Evolutionary conservation across 2,888 invertebrate species (phyloP).

Genomic region (Cinara cedri): DNA sequence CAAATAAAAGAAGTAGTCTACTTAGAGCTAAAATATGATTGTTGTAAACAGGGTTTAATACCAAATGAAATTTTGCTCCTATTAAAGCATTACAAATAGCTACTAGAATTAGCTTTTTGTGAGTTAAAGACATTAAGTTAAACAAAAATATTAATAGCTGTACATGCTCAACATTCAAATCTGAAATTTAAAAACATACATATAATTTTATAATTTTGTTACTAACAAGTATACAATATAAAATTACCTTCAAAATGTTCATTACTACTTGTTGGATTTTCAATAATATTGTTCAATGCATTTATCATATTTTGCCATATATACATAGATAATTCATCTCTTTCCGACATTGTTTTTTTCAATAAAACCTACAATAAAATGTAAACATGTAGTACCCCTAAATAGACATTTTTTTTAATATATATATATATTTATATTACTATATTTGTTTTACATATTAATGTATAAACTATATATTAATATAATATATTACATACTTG

Average conservation of each 20-base stretch:
- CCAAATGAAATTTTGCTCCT: conserved; percentile 58
- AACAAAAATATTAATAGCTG: conserved; percentile 91
- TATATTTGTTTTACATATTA: background rate
- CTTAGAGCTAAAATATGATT: conserved; percentile 82
- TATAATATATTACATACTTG: conserved; percentile 66
- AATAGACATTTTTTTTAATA: no score
- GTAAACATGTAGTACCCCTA: background rate
- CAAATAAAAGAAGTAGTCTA: conserved; percentile 82
- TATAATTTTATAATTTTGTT: conserved; percentile 60
- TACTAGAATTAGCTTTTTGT: conserved; percentile 91
- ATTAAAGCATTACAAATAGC: conserved; percentile 79
- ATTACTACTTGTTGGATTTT: conserved; percentile 65
- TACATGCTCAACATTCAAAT: conserved; percentile 94
- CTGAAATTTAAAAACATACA: conserved; percentile 65
- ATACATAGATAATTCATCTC: conserved; percentile 86
- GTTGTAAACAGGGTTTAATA: conserved; percentile 66
- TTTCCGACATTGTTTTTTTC: conserved; percentile 80
- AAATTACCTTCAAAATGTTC: conserved; percentile 53
- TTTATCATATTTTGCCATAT: conserved; percentile 91
- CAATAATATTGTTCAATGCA: conserved; percentile 85
- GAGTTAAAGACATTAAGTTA: conserved; percentile 93
- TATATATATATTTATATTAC: no score
- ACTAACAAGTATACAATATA: conserved; percentile 63
- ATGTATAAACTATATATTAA: background rate
- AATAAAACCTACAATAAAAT: conserved; percentile 65